These are phyloP conservation scores for Vanacampus margaritifer DNA, from an alignment of 2,113 vertebrate species.

Conservation along the genomic window DNA sequence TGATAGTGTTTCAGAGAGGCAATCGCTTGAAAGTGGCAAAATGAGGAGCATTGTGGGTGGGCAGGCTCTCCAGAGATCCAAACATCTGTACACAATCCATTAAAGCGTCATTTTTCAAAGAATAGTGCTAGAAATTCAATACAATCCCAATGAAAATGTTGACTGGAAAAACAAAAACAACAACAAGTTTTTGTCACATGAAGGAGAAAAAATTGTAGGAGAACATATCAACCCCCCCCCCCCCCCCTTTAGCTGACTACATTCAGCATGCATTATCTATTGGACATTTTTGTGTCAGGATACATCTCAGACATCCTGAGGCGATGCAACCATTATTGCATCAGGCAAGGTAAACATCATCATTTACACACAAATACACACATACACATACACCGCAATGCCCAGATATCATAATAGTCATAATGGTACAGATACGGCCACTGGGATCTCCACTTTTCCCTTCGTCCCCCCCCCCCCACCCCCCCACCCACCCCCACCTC, in stretches of 20 bases:
- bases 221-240: no score
- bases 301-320: background rate
- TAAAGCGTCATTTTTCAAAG: no score
- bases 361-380: background rate
- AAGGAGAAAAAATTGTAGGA: background rate
- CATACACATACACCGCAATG: background rate
- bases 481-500: background rate
- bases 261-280: background rate
- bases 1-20: no score
- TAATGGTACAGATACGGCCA: slow-evolving; percentile 1
- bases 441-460: slow-evolving; percentile 4
- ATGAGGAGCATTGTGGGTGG: no score
- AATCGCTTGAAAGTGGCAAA: no score
- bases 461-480: background rate
- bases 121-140: background rate
- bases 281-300: background rate
- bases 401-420: background rate
- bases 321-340: background rate
- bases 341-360: slow-evolving; percentile 6
- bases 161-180: background rate
- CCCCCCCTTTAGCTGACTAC: background rate
- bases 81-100: no score
- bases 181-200: background rate
- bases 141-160: background rate
- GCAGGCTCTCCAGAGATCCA: no score